Evolutionary conservation across 2,797 vertebrate species (phyloP).

Genomic region (Fistularia commersonii): DNA sequence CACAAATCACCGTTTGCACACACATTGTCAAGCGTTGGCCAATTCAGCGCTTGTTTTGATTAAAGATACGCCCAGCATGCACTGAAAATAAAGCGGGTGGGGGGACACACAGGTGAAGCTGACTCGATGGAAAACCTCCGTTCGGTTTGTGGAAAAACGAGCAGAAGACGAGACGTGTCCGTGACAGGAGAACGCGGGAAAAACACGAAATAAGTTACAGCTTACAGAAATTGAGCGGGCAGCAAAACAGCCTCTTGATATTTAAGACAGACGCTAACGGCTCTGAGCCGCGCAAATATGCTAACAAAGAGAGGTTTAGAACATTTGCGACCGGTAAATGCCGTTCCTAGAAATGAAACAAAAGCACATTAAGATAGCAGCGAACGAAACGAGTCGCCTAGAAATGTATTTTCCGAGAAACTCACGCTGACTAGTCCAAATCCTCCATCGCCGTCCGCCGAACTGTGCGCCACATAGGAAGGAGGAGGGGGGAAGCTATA

Average conservation of each 20-base stretch:
- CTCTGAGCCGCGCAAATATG: slow-evolving; percentile 26
- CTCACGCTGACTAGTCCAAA: slow-evolving; percentile 52
- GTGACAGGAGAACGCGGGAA: background rate
- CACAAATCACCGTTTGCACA: background rate
- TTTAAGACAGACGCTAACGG: slow-evolving; percentile 41
- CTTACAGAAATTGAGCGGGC: slow-evolving; percentile 43
- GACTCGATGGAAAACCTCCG: background rate
- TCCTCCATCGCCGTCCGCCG: slow-evolving; percentile 57
- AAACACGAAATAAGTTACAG: slow-evolving; percentile 27
- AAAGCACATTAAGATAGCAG: too few relatives aligned
- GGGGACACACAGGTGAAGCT: slow-evolving; percentile 1
- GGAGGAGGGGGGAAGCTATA: slow-evolving; percentile 63
- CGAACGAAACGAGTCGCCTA: background rate
- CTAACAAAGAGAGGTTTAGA: slow-evolving; percentile 29
- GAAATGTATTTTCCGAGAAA: slow-evolving; percentile 26
- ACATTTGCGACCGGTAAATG: background rate
- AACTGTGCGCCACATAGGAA: slow-evolving; percentile 60
- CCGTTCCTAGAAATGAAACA: fast-evolving
- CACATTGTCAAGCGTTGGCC: background rate
- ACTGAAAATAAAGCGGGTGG: slow-evolving; percentile 4
- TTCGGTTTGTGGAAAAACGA: background rate
- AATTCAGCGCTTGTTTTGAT: slow-evolving; percentile 32
- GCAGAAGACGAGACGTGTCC: background rate
- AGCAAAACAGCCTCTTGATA: slow-evolving; percentile 48
- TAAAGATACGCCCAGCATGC: slow-evolving; percentile 14